phyloP scores from a whole-genome alignment of 2,888 invertebrate species.

The Tetragonula carbonaria region DNA sequence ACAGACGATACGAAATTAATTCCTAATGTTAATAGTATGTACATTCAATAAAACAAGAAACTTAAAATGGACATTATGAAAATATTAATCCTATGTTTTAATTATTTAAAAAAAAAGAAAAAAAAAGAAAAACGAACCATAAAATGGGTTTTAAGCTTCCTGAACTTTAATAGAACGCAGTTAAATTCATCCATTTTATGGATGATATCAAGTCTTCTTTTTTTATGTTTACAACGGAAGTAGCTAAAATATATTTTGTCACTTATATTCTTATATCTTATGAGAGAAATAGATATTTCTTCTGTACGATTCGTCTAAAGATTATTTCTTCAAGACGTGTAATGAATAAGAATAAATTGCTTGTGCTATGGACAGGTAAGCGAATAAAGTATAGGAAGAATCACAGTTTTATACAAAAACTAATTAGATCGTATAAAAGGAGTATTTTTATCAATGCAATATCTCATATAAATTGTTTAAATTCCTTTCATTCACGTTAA shows the following conservation, averaged over 20 bases:
- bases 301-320: slow-evolving; percentile 29
- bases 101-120: not conserved
- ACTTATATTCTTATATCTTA: slow-evolving; percentile 48
- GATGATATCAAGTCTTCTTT: slow-evolving; percentile 44
- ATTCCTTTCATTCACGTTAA: slow-evolving; percentile 21
- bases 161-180: slow-evolving; percentile 40
- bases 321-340: slow-evolving; percentile 26
- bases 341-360: slow-evolving; percentile 68
- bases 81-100: slow-evolving; percentile 51
- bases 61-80: slow-evolving; percentile 52
- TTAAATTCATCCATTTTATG: slow-evolving; percentile 10
- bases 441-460: slow-evolving; percentile 34
- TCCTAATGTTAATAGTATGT: slow-evolving; percentile 67
- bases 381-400: slow-evolving; percentile 70
- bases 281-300: slow-evolving; percentile 43
- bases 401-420: slow-evolving; percentile 55
- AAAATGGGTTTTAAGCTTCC: slow-evolving; percentile 36
- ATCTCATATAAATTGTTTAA: slow-evolving; percentile 26
- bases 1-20: slow-evolving; percentile 65
- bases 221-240: slow-evolving; percentile 50
- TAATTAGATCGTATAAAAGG: slow-evolving; percentile 46
- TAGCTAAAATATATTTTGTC: slow-evolving; percentile 64
- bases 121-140: slow-evolving; percentile 26
- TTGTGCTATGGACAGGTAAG: slow-evolving; percentile 81
- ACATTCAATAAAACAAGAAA: slow-evolving; percentile 67